Conservation (phyloP, 1,140 invertebrate species). For the Ostrea edulis region DNA sequence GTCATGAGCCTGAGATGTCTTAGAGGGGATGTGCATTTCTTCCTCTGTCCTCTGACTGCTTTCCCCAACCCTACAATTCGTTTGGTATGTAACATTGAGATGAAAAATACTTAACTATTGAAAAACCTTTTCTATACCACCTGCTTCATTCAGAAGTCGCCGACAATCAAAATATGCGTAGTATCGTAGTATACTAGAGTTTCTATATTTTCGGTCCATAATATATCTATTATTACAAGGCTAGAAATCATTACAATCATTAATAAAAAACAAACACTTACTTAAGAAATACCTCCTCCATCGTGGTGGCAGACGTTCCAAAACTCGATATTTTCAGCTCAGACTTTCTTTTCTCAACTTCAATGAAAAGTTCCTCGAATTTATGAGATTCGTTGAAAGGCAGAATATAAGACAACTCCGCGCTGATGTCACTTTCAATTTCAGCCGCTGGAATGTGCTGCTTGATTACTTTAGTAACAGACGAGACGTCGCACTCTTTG, state of each 20-base stretch:
- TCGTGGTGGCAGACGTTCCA: conserved; percentile 88
- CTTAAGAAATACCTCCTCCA: conserved; percentile 93
- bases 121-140: too few species aligned
- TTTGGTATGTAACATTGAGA: too few species aligned
- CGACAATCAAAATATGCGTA: too few species aligned
- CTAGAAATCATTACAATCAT: neutral
- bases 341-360: conserved; percentile 83
- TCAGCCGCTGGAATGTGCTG: conserved; percentile 64
- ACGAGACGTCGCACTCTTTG: conserved; percentile 80
- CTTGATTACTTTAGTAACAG: conserved; percentile 66
- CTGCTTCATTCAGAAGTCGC: too few species aligned
- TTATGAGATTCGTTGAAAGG: conserved; percentile 72
- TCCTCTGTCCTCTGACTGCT: conserved; percentile 1
- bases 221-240: neutral
- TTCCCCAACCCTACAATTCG: neutral
- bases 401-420: conserved; percentile 74
- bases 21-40: neutral
- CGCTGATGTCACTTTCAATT: conserved; percentile 73
- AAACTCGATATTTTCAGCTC: conserved; percentile 86
- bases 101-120: too few species aligned
- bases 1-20: neutral
- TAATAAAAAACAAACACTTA: conserved; percentile 75
- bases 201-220: too few species aligned
- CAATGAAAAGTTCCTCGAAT: conserved; percentile 82
- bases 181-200: too few species aligned